Base-by-base conservation (phyloP, 2,113 vertebrate species). In the Australoheros scitulus region DNA sequence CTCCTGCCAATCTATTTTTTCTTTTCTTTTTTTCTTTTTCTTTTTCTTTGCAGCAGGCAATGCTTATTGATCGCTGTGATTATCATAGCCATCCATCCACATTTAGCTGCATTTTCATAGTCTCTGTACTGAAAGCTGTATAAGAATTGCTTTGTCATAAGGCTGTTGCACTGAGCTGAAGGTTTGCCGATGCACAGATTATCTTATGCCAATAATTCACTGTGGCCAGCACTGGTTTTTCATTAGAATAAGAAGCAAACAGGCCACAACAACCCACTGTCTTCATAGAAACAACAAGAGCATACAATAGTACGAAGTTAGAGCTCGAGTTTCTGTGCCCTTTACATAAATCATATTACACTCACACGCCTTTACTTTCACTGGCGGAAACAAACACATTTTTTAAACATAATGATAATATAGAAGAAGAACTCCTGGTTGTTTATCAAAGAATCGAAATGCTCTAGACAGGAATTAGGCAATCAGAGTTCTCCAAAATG, bases 1-100 rank as follows among this genome's bases (percentile, higher is more conserved):
- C 94, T 95, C 94, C 94, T 61, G 94, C 86, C 88, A 32, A 79
- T 86, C 81, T 81, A 32, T 82, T 83, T 81, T 82, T 18, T 59
- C 11, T 58, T 77, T 75, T 79, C 89, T 88, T 85, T 64, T 32
- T 81, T 85, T 64, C 61, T 83, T 65, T 65, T 72, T 79, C 76
- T 93, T 92, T 86, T 80, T 82, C 76, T n/a, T 82, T 90, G 87
- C 88, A 93, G 90, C 56, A 87, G 61, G 65, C 61, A 79, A 80
- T 55, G 75, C 63, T 79, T 84, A 84, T 81, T 81, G 90, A 89
- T 84, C 20, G 9, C 89, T 65, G 77, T 91, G 92, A 95, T 94
- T 94, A 79, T 95, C 94, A 92, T 41, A 91, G 91, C 47, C 17
- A 76, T 82, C 90, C 59, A 52, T 86, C 58, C 80, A 88, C 90